Conservation (phyloP, 2,797 vertebrate genomes). For the Alauda arvensis region DNA sequence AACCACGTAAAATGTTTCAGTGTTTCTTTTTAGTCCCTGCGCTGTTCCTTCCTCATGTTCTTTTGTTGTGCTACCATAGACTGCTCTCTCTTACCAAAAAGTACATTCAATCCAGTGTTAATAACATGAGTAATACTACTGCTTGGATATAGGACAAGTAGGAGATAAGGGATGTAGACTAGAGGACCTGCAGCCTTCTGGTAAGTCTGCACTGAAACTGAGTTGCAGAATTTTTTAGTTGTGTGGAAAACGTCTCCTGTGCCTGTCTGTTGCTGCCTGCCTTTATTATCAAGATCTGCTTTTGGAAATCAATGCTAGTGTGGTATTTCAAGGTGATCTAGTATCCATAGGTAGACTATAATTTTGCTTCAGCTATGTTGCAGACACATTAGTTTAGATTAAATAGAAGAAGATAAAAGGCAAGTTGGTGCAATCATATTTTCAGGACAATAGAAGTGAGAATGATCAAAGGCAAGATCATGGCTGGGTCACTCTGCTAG, state of each 20-base stretch:
- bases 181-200: not conserved
- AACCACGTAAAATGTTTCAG: not conserved
- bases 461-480: slow-evolving; percentile 9
- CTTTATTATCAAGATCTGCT: not conserved
- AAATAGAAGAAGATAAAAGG: slow-evolving; percentile 37
- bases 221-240: not conserved
- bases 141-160: not conserved
- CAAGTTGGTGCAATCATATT: not conserved
- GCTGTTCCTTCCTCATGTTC: not conserved
- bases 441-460: not conserved
- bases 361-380: not conserved
- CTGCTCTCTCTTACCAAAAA: not conserved
- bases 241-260: not conserved
- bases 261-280: not conserved
- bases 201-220: not conserved
- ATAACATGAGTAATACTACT: not conserved
- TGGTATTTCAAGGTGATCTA: slow-evolving; percentile 16
- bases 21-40: not conserved
- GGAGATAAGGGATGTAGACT: not conserved
- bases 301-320: not conserved
- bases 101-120: not conserved
- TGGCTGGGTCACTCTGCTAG: not conserved
- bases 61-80: not conserved
- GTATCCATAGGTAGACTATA: not conserved
- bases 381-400: not conserved